These are phyloP conservation scores for Falco concolor DNA, from an alignment of 2,797 vertebrate species.

Conservation along the genomic window DNA sequence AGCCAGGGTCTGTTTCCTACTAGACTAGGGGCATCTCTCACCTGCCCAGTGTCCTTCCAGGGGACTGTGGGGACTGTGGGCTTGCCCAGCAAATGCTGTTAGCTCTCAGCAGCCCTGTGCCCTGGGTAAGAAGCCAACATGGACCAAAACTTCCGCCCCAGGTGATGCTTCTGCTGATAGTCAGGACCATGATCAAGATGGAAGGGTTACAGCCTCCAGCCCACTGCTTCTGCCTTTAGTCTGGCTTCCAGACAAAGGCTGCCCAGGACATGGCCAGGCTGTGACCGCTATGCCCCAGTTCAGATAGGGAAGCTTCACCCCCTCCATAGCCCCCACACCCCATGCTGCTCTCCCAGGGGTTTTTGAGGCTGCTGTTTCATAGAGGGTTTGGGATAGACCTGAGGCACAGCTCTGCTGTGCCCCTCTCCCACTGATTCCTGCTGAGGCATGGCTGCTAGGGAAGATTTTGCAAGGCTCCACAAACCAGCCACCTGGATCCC, in stretches of 20 bases:
- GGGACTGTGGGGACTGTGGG: fast-evolving
- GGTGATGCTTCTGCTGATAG: neutral
- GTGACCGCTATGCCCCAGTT: neutral
- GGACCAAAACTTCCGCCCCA: neutral
- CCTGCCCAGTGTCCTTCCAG: neutral
- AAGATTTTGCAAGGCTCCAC: neutral
- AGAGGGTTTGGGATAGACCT: neutral
- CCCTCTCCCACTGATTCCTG: fast-evolving
- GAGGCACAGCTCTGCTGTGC: neutral
- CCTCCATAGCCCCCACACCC: fast-evolving
- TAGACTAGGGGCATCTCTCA: neutral
- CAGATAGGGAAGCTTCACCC: neutral
- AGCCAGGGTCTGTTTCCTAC: neutral
- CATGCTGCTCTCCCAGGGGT: fast-evolving
- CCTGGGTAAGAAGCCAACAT: neutral
- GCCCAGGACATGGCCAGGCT: neutral
- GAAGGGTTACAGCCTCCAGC: neutral
- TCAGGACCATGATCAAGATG: neutral
- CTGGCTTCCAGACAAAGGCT: neutral
- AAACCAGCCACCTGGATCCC: neutral
- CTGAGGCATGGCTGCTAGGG: neutral
- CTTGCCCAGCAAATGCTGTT: neutral
- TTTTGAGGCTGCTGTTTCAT: neutral
- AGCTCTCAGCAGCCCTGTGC: neutral
- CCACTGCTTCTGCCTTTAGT: neutral